Conservation (phyloP, 2,113 vertebrate species). For the Harpagus bidentatus region DNA sequence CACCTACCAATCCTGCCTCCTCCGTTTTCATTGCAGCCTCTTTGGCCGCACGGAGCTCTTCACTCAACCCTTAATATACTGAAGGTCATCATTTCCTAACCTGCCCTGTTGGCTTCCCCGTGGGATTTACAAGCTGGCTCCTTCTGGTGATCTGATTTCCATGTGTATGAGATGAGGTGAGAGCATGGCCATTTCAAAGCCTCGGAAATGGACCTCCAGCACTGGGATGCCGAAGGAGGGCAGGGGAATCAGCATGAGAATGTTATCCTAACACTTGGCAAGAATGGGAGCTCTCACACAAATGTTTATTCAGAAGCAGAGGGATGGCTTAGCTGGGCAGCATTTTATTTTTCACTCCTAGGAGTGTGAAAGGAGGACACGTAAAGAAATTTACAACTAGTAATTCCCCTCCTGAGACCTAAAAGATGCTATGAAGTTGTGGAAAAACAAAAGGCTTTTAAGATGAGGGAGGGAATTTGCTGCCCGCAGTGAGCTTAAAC, state of each 20-base stretch:
- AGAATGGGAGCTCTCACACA: conserved; percentile 25
- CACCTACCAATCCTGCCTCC: neutral
- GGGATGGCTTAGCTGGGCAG: neutral
- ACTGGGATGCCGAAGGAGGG: conserved; percentile 7
- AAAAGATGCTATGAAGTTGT: neutral
- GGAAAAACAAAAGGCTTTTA: conserved; percentile 16
- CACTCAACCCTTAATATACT: neutral
- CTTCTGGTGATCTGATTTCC: conserved; percentile 57
- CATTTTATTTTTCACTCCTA: conserved; percentile 45
- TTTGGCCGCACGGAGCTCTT: neutral
- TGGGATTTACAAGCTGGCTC: neutral
- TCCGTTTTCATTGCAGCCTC: neutral
- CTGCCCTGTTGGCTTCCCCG: neutral
- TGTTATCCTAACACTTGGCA: conserved; percentile 69
- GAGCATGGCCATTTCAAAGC: conserved; percentile 67
- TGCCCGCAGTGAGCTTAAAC: neutral
- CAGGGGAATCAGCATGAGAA: conserved; percentile 66
- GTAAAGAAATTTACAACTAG: conserved; percentile 29
- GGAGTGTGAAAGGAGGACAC: conserved; percentile 21
- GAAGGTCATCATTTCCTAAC: neutral
- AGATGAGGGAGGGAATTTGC: neutral
- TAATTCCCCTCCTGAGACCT: neutral
- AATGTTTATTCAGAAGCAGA: conserved; percentile 58
- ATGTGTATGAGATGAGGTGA: conserved; percentile 58
- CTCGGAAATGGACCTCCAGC: conserved; percentile 45